Base-by-base conservation (phyloP, 1,140 invertebrate species). In the Telenomus remus region DNA sequence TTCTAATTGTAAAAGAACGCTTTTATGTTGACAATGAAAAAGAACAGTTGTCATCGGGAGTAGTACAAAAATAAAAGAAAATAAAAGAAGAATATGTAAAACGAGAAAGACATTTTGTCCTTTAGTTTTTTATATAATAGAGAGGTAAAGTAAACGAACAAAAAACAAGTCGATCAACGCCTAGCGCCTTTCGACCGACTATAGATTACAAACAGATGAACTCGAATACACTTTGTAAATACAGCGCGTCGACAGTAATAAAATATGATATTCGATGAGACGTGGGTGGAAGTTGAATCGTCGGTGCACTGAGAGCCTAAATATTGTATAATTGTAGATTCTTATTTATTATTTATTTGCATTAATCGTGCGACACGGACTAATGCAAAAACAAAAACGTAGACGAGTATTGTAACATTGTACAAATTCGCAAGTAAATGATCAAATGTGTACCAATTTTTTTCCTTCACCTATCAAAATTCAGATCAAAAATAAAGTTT, bases 271-370 rank as follows among this genome's bases (percentile, higher is more conserved):
- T 68, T 76, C 55, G 27, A 61, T 71, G n/a, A 78, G 66, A 37
- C 33, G 19, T 46, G 39, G 14, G 39, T 76, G 69, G 76, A 42
- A 48, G 61, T 37, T 79, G 65, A 78, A 81, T 57, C 55, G 79
- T 76, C 76, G 80, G 66, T 81, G 76, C 76, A 65, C 50, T 76
- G 50, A 27, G 19, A 76, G 66, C 70, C 69, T 78, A 74, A 61
- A 68, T 76, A 73, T 76, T 76, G 73, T 76, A 76, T 66, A 70
- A 76, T 56, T 82, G 76, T 83, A 85, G 74, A 85, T 84, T 79
- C 82, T 79, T 86, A 87, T 86, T 86, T 86, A 86, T 85, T 87
- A 86, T 86, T 86, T 87, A 85, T 86, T 86, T 80, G 73, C 76
- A 83, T 80, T 78, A 79, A 85, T 70, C 71, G 49, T 77, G 73